Conservation (phyloP, 2,888 invertebrate genomes). For the Tortricodes alternella region DNA sequence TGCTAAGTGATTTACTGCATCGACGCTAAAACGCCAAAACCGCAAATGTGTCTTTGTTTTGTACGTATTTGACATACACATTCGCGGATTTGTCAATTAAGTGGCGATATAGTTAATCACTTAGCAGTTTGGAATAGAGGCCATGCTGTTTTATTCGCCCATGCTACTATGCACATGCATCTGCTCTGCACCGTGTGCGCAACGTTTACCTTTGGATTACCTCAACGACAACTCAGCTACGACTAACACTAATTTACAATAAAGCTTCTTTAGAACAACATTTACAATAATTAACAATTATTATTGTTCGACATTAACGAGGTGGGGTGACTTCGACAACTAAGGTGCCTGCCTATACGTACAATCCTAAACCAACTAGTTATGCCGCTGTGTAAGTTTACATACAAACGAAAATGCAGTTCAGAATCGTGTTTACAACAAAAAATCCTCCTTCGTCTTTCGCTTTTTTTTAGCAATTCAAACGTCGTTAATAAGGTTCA, state of each 20-base stretch:
- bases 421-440: neutral
- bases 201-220: constrained; percentile 73
- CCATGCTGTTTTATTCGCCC: too few species aligned
- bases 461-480: neutral
- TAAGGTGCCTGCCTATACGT: constrained; percentile 26
- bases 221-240: constrained; percentile 67
- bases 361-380: constrained; percentile 20
- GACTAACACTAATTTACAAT: constrained; percentile 77
- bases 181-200: neutral
- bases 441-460: too few species aligned
- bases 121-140: too few species aligned
- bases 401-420: neutral
- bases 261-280: constrained; percentile 80
- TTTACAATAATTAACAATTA: constrained; percentile 72
- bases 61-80: too few species aligned
- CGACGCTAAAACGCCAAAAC: too few species aligned
- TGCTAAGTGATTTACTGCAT: too few species aligned
- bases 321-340: constrained; percentile 47
- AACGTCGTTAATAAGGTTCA: neutral
- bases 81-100: too few species aligned
- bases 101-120: too few species aligned
- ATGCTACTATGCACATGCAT: constrained; percentile 4
- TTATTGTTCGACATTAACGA: constrained; percentile 57
- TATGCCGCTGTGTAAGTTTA: neutral
- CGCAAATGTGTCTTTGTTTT: too few species aligned